Evolutionary conservation across 2,113 vertebrate species (phyloP).

Genomic region (Laticauda laticaudata): DNA sequence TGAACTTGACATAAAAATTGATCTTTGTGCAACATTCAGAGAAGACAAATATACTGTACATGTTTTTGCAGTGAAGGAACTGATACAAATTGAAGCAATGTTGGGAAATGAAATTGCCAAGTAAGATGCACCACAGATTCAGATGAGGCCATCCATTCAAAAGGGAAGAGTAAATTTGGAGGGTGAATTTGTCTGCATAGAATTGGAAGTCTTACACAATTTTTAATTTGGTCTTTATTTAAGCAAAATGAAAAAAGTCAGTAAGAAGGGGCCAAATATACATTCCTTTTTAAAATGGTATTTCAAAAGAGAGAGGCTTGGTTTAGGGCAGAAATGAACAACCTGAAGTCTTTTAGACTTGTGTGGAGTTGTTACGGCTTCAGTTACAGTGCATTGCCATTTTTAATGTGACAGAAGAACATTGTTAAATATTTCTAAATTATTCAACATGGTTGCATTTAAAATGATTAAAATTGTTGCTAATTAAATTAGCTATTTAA

Average conservation of each 20-base stretch:
- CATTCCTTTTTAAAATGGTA: neutral
- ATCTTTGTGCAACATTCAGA: neutral
- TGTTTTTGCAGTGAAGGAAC: neutral
- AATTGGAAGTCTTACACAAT: neutral
- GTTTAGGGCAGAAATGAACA: neutral
- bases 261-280: neutral
- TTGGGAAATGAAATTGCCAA: neutral
- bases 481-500: neutral
- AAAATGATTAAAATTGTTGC: neutral
- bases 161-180: neutral
- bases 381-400: neutral
- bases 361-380: neutral
- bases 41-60: neutral
- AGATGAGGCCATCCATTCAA: neutral
- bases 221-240: neutral
- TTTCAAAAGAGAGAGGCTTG: neutral
- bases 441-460: neutral
- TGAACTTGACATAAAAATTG: neutral
- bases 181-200: neutral
- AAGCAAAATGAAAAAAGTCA: neutral
- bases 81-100: neutral
- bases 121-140: neutral
- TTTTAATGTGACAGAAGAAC: neutral
- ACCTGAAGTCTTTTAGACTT: neutral
- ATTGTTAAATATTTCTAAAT: neutral